A percentile compares a stretch with the other conserved stretches of the same genome.
Conservation (phyloP, 2,113 vertebrate genomes). For the Lonchura striata region DNA sequence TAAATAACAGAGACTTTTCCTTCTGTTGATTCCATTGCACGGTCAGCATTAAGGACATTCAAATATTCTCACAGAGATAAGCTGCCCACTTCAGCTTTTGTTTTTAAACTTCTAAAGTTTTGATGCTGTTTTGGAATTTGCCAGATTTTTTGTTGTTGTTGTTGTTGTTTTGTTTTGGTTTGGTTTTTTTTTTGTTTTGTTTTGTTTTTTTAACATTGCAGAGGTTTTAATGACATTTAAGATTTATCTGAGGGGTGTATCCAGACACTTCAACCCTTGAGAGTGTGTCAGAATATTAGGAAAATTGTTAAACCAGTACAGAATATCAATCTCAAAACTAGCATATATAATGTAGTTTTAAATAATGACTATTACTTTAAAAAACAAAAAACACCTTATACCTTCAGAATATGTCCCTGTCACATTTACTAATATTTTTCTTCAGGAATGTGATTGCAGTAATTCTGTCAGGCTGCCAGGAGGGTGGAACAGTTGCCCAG, state of each 20-base stretch:
- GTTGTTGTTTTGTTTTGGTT: not conserved
- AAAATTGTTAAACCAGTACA: not conserved
- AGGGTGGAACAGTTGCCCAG: not conserved
- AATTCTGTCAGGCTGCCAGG: not conserved
- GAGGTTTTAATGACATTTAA: not conserved
- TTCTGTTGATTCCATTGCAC: not conserved
- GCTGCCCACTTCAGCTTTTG: rapidly evolving
- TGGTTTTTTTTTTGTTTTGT: too few relatives aligned
- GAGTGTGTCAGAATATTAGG: not conserved
- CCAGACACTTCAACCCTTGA: not conserved
- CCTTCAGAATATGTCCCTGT: not conserved
- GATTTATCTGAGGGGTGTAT: not conserved
- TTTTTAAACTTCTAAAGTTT: not conserved
- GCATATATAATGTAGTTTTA: not conserved
- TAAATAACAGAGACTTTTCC: not conserved
- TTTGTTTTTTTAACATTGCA: too few relatives aligned
- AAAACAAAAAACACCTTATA: not conserved
- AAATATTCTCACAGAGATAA: not conserved
- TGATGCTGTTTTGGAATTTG: not conserved
- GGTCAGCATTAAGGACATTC: not conserved
- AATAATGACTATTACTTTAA: not conserved
- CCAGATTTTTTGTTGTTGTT: not conserved
- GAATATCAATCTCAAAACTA: not conserved
- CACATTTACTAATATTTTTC: not conserved
- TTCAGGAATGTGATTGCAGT: not conserved